Conservation (phyloP, 2,888 invertebrate genomes). For the Chloromyia formosa region DNA sequence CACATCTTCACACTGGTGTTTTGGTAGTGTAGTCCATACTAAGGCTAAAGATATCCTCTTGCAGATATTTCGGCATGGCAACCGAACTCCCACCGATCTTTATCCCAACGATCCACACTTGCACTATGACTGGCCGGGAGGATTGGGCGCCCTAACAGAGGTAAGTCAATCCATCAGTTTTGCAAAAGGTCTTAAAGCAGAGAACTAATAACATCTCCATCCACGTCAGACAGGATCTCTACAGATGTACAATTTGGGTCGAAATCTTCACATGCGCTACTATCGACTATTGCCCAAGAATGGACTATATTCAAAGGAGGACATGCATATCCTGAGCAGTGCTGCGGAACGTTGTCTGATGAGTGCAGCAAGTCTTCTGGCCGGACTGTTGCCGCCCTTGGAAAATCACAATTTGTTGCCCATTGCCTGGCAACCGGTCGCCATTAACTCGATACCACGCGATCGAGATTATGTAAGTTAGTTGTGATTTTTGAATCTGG, state of each 20-base stretch:
- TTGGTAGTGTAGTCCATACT: background rate
- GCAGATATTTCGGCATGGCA: conserved; percentile 63
- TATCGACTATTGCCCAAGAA: conserved; percentile 71
- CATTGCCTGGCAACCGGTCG: conserved; percentile 86
- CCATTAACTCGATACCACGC: conserved; percentile 80
- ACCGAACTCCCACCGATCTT: conserved; percentile 71
- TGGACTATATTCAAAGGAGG: conserved; percentile 68
- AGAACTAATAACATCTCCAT: background rate
- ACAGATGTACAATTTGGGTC: conserved; percentile 79
- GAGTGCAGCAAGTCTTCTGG: conserved; percentile 83
- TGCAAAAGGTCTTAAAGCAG: background rate
- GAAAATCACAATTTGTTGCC: conserved; percentile 60
- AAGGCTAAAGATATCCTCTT: conserved; percentile 5
- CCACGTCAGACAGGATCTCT: conserved; percentile 75
- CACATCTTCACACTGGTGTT: background rate
- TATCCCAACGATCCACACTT: conserved; percentile 85
- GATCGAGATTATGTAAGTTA: conserved; percentile 74
- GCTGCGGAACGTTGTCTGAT: conserved; percentile 85
- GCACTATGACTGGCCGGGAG: conserved; percentile 81
- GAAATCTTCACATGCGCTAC: conserved; percentile 76
- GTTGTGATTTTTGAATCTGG: background rate
- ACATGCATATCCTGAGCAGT: conserved; percentile 75
- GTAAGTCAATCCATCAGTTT: conserved; percentile 50
- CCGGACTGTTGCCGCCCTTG: conserved; percentile 71
- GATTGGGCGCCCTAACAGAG: conserved; percentile 79